phyloP scores from a whole-genome alignment of 2,113 vertebrate species.

The Caretta caretta region DNA sequence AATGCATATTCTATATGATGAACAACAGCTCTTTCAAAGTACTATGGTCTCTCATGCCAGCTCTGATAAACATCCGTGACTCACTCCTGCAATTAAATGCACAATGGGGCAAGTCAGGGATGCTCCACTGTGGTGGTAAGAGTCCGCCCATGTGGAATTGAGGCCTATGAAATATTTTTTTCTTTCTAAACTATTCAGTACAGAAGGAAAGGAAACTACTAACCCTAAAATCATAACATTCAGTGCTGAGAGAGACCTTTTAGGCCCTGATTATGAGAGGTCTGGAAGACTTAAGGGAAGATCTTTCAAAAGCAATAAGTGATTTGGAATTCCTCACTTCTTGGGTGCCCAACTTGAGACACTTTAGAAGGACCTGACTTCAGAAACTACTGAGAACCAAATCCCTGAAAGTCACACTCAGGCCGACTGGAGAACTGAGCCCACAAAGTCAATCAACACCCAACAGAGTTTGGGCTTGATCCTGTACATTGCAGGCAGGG shows the following conservation, averaged over 20 bases:
- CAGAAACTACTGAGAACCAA: not conserved
- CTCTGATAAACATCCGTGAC: not conserved
- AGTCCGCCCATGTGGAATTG: not conserved
- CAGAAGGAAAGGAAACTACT: not conserved
- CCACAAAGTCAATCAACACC: not conserved
- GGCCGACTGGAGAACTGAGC: not conserved
- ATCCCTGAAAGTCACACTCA: not conserved
- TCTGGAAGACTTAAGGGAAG: not conserved
- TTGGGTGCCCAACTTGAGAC: not conserved
- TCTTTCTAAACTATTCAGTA: not conserved
- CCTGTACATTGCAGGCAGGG: not conserved
- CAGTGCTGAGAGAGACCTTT: not conserved
- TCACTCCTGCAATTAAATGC: not conserved
- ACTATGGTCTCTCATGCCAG: not conserved
- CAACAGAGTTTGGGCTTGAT: not conserved
- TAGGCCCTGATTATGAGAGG: not conserved
- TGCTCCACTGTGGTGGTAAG: not conserved
- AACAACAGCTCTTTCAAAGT: not conserved
- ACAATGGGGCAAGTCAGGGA: no score
- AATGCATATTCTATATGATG: not conserved
- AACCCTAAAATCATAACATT: not conserved
- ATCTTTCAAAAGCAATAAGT: not conserved
- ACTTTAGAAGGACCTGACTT: not conserved
- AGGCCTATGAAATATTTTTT: not conserved
- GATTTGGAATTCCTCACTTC: not conserved